Conservation (phyloP, 2,888 invertebrate genomes). For the Brachycybe producta region DNA sequence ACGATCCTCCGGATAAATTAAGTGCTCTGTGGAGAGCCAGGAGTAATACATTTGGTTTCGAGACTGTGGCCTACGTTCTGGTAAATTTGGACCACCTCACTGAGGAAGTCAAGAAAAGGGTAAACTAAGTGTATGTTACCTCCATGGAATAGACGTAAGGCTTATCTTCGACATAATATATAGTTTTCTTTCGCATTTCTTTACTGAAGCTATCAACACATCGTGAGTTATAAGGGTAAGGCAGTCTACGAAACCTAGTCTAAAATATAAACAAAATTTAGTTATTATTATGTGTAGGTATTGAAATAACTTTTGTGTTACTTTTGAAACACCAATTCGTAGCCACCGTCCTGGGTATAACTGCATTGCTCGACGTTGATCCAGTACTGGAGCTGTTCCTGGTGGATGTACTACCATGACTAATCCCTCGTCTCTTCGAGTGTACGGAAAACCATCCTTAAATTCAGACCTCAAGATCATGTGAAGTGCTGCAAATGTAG, state of each 20-base stretch:
- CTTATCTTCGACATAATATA: neutral
- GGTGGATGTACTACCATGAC: slow-evolving; percentile 13
- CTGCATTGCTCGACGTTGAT: neutral
- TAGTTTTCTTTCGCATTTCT: neutral
- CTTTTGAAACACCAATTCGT: slow-evolving; percentile 6
- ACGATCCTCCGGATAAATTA: no score
- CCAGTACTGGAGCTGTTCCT: slow-evolving; percentile 10
- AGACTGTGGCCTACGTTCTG: no score
- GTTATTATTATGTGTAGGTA: no score
- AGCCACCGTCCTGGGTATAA: slow-evolving; percentile 13
- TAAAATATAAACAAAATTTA: neutral
- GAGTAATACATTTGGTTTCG: no score
- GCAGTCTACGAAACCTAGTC: slow-evolving; percentile 2
- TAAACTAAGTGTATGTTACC: no score
- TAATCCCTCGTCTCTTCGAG: slow-evolving; percentile 2
- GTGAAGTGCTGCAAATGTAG: slow-evolving; percentile 8
- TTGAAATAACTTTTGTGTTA: no score
- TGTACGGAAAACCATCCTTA: neutral
- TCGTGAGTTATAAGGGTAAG: slow-evolving; percentile 2
- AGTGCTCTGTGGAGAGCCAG: no score
- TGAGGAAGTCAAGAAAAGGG: no score
- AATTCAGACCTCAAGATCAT: slow-evolving; percentile 12
- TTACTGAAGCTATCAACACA: neutral
- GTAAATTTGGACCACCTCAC: no score
- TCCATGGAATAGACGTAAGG: slow-evolving; percentile 10